phyloP scores from a whole-genome alignment of 1,140 invertebrate genomes.

The Hycleus phaleratus region DNA sequence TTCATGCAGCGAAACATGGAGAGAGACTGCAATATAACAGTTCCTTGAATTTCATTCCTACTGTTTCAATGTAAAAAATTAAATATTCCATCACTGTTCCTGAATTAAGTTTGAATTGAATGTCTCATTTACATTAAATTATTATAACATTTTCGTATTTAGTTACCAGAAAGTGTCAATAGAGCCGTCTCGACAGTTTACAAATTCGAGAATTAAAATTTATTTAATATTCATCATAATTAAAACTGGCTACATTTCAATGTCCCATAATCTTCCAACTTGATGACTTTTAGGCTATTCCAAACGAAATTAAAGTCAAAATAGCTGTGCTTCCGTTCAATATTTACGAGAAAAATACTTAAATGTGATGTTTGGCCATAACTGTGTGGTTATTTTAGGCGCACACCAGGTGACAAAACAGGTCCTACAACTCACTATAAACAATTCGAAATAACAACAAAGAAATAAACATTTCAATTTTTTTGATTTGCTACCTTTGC shows the following conservation, averaged over 20 bases:
- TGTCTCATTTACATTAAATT: neutral
- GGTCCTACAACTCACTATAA: slow-evolving; percentile 29
- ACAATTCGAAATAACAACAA: slow-evolving; percentile 8
- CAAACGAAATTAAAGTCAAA: slow-evolving; percentile 26
- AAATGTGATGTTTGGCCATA: slow-evolving; percentile 19
- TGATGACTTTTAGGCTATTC: slow-evolving; percentile 25
- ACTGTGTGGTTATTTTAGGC: slow-evolving; percentile 15
- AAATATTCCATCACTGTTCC: slow-evolving; percentile 15
- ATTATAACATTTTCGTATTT: neutral
- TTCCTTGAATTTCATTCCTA: neutral
- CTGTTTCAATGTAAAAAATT: slow-evolving; percentile 3
- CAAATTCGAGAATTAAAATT: slow-evolving; percentile 1
- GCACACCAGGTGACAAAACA: slow-evolving; percentile 34
- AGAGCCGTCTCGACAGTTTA: too few relatives aligned
- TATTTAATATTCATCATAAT: slow-evolving; percentile 17
- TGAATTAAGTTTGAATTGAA: neutral
- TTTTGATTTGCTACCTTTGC: too few relatives aligned
- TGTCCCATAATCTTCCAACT: slow-evolving; percentile 24
- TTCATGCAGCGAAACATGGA: neutral
- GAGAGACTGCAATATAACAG: neutral
- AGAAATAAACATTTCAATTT: too few relatives aligned
- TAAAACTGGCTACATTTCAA: slow-evolving; percentile 5
- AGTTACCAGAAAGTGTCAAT: neutral
- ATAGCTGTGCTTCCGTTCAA: slow-evolving; percentile 25
- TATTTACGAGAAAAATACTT: slow-evolving; percentile 31